phyloP scores from a whole-genome alignment of 2,797 vertebrate genomes.

The Arctocebus calabarensis region DNA sequence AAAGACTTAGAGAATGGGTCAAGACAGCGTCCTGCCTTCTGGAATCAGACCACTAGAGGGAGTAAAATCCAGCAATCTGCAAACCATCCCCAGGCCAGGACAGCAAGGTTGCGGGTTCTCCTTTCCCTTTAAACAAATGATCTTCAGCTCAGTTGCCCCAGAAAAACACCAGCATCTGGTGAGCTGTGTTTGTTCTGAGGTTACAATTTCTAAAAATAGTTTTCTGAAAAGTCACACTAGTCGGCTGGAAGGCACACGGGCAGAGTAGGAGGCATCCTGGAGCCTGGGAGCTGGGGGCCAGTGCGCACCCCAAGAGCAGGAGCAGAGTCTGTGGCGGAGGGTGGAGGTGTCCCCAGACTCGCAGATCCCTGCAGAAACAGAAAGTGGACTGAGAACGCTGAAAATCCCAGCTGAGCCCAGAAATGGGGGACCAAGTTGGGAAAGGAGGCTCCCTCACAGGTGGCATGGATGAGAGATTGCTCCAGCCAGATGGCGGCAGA shows the following conservation, averaged over 20 bases:
- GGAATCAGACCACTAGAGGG: constrained; percentile 75
- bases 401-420: neutral
- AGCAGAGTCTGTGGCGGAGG: rapidly evolving
- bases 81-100: neutral
- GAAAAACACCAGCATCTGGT: constrained; percentile 70
- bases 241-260: constrained; percentile 52
- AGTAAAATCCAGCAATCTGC: constrained; percentile 69
- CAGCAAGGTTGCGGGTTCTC: constrained; percentile 7
- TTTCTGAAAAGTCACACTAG: constrained; percentile 72
- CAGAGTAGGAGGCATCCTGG: neutral
- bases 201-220: constrained; percentile 80
- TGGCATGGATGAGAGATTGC: neutral
- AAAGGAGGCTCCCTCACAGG: neutral
- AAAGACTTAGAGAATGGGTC: neutral
- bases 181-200: constrained; percentile 41
- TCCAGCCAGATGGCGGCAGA: neutral
- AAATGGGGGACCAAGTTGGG: neutral
- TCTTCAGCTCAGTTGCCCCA: constrained; percentile 71
- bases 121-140: constrained; percentile 76
- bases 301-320: neutral
- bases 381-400: neutral
- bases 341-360: neutral
- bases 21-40: constrained; percentile 36
- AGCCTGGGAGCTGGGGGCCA: neutral
- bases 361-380: neutral